Evolutionary conservation across 2,113 vertebrate genomes (phyloP).

Genomic region (Campylomormyrus numenius): DNA sequence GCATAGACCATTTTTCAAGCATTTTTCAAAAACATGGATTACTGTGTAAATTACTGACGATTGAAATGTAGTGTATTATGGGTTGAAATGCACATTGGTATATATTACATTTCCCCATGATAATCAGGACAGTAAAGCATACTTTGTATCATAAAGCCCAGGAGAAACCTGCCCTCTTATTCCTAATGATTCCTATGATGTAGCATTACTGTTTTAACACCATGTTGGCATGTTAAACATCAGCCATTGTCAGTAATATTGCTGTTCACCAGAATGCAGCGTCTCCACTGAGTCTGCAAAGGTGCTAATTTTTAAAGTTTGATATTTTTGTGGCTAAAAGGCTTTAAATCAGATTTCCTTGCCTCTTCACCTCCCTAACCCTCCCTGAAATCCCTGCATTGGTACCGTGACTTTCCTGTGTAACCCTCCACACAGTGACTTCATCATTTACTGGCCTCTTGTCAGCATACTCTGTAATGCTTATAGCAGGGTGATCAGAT

Average conservation of each 20-base stretch:
- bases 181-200: not conserved
- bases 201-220: not conserved
- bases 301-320: not conserved
- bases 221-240: not conserved
- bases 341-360: not conserved
- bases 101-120: not conserved
- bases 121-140: not conserved
- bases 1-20: not conserved
- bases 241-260: not conserved
- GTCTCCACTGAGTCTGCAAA: not conserved
- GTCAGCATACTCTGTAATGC: not conserved
- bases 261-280: not conserved
- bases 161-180: not conserved
- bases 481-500: not conserved
- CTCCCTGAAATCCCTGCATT: not conserved
- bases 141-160: not conserved
- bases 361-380: not conserved
- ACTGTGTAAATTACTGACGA: not conserved
- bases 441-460: not conserved
- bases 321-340: not conserved
- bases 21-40: not conserved
- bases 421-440: not conserved
- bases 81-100: not conserved
- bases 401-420: not conserved
- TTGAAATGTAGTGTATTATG: not conserved